Percentiles rank a stretch among this genome's conserved stretches.
phyloP scores from a whole-genome alignment of 2,113 vertebrate genomes.

The Brachyhypopomus gauderio region DNA sequence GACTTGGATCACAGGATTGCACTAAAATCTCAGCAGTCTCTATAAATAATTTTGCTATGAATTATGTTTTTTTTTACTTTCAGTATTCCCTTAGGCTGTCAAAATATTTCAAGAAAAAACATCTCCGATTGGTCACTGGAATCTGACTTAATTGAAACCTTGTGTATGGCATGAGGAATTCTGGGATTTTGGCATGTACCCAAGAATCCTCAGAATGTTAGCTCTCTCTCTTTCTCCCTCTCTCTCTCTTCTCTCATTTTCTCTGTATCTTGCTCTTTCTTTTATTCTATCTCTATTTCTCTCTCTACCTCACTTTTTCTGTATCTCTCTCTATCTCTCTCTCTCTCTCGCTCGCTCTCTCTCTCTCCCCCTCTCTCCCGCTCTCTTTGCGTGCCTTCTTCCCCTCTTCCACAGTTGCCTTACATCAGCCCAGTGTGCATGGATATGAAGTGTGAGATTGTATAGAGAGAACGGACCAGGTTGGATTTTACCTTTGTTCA shows the following conservation, averaged over 20 bases:
- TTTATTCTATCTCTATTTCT: constrained; percentile 44
- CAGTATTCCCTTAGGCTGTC: constrained; percentile 69
- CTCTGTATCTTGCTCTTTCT: constrained; percentile 32
- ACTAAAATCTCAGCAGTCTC: neutral
- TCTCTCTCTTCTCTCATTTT: constrained; percentile 54
- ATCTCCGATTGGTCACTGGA: constrained; percentile 79
- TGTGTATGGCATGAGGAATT: constrained; percentile 91
- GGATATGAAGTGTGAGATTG: constrained; percentile 56
- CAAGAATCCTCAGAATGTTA: constrained; percentile 94
- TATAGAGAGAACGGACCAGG: constrained; percentile 49
- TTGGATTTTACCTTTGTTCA: constrained; percentile 49
- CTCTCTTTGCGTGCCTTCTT: constrained; percentile 55
- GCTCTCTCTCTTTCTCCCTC: constrained; percentile 51
- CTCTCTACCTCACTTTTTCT: constrained; percentile 48
- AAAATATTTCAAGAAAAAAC: constrained; percentile 78
- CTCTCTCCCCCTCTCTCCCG: constrained; percentile 40
- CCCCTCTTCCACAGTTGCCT: constrained; percentile 78
- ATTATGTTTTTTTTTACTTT: constrained; percentile 67
- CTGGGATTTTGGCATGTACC: constrained; percentile 88
- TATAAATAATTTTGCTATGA: constrained; percentile 72
- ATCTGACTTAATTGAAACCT: constrained; percentile 91
- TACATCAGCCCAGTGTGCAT: constrained; percentile 86
- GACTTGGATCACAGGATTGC: neutral
- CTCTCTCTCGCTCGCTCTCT: constrained; percentile 37
- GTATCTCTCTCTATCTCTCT: constrained; percentile 46